phyloP scores from a whole-genome alignment of 1,140 invertebrate species.

The Bombus breviceps region DNA sequence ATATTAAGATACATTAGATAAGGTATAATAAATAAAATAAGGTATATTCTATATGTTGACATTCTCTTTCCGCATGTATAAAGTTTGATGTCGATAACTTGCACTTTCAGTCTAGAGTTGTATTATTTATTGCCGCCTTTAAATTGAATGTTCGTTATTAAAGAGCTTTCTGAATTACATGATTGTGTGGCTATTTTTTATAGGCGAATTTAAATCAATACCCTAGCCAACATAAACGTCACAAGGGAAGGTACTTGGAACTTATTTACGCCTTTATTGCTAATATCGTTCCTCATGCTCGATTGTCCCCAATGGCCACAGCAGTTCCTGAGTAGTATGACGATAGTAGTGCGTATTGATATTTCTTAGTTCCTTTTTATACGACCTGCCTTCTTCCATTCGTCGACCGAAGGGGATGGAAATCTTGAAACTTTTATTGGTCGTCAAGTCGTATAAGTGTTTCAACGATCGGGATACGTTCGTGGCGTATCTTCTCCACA shows the following conservation, averaged over 20 bases:
- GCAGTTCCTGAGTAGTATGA: slow-evolving; percentile 28
- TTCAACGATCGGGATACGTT: slow-evolving; percentile 21
- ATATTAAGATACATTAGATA: background rate
- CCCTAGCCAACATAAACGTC: slow-evolving; percentile 42
- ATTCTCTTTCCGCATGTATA: background rate
- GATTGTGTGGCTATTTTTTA: slow-evolving; percentile 46
- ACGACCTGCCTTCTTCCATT: slow-evolving; percentile 36
- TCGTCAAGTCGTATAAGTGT: slow-evolving; percentile 53
- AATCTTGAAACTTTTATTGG: slow-evolving; percentile 53
- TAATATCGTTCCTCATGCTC: slow-evolving; percentile 63
- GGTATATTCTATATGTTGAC: background rate
- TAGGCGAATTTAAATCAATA: slow-evolving; percentile 43
- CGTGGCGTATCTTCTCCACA: slow-evolving; percentile 21
- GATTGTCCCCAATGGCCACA: slow-evolving; percentile 44
- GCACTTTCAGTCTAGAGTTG: background rate
- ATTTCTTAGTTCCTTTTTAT: slow-evolving; percentile 58
- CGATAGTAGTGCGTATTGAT: slow-evolving; percentile 51
- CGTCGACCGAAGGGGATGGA: background rate
- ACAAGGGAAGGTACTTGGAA: slow-evolving; percentile 35
- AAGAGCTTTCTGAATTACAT: background rate
- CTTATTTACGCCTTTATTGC: slow-evolving; percentile 60
- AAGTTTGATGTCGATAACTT: too few relatives aligned
- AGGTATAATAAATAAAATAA: background rate
- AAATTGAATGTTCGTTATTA: background rate
- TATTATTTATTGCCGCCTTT: background rate